Conservation (phyloP, 2,113 vertebrate genomes). For the Anolis sagrei region DNA sequence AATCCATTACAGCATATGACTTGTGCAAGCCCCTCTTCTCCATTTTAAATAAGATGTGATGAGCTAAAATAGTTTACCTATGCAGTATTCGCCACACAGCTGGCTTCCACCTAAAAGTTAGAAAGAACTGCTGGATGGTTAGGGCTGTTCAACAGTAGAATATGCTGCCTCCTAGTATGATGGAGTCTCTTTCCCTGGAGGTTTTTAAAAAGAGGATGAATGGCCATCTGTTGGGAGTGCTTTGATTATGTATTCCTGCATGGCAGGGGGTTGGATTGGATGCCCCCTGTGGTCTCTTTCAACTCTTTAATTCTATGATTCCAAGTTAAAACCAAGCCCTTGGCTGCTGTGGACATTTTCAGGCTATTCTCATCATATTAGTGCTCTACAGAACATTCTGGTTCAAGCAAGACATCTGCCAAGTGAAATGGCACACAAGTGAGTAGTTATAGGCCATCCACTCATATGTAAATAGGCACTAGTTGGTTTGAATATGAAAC, state of each 20-base stretch:
- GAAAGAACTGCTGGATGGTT: too few species aligned
- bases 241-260: too few species aligned
- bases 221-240: too few species aligned
- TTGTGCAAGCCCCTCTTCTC: neutral
- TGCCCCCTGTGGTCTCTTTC: too few species aligned
- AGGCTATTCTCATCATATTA: neutral
- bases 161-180: too few species aligned
- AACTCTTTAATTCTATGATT: too few species aligned
- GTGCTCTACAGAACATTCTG: neutral
- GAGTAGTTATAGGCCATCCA: neutral
- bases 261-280: too few species aligned
- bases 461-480: neutral
- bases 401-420: neutral
- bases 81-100: neutral
- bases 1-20: neutral
- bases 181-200: too few species aligned
- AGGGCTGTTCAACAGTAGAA: too few species aligned
- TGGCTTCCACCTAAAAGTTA: neutral
- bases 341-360: too few species aligned
- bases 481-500: slow-evolving; percentile 11
- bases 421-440: neutral
- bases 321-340: neutral
- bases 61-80: neutral
- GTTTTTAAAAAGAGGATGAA: too few species aligned
- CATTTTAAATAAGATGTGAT: neutral